Evolutionary conservation across 2,888 invertebrate species (phyloP), one percentile per base, ranked within the genome.

Genomic region (Nemotelus pantherinus): DNA sequence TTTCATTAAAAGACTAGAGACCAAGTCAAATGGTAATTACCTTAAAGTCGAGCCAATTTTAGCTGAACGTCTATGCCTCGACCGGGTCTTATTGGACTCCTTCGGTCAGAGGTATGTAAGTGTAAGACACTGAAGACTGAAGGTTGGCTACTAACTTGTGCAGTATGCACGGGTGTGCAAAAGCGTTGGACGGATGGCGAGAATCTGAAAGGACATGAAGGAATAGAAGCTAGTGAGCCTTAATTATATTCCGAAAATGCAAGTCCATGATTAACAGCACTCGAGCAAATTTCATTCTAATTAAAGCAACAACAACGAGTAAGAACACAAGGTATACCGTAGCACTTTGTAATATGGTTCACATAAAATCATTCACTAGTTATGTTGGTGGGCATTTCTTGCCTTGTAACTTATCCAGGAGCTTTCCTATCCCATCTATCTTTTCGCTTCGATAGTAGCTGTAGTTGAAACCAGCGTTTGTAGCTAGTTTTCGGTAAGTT

Each of bases 171-270:
- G 53, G 53, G 47, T 68, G 50, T 50, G 68, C 2, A 10, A 53
- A 3, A 70, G 10, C 70, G 70, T 41, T 60, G 25, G 43, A 63
- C 25, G 41, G 65, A 25, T 65, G 44, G 55, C 39, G 70, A 43
- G 55, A 10, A 53, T 47, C 53, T 9, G 10, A 39, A 70, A 55
- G 74, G 60, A 60, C 60, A 60, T 74, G 60, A 25, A 25, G 63
- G 7, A 63, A 39, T 43, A 74, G 74, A 74, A 74, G 74, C 71
- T 78, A 77, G 77, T 77, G 77, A 77, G 72, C 77, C 78, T 78
- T 80, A 80, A 80, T 80, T 80, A 80, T 78, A 80, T 80, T 80
- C 78, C 68, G 77, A 80, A 80, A 80, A 80, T 80, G 80, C 78
- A 80, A 80, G 80, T 80, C 77, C 78, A 78, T 80, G 80, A 80